Conservation (phyloP, 2,888 invertebrate species). For the Cepaea hortensis region DNA sequence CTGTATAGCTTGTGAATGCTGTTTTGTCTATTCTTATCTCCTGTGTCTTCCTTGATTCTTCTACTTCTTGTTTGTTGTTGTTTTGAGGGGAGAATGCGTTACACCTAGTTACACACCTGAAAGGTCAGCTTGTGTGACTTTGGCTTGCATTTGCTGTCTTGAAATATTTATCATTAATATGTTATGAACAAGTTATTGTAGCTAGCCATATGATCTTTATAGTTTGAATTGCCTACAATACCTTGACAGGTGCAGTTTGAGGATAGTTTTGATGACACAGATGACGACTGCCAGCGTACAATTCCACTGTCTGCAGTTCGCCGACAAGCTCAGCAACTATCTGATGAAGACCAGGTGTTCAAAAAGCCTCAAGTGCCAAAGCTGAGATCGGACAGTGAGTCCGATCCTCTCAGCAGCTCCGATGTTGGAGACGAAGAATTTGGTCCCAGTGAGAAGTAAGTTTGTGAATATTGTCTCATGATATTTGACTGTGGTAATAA, state of each 20-base stretch:
- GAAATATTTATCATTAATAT: no score
- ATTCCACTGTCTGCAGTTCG: slow-evolving; percentile 24
- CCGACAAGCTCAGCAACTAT: background rate
- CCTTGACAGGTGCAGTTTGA: slow-evolving; percentile 56
- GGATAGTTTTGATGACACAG: slow-evolving; percentile 63
- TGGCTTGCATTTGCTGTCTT: no score
- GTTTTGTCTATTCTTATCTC: no score
- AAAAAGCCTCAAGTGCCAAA: slow-evolving; percentile 38
- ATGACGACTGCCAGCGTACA: slow-evolving; percentile 52
- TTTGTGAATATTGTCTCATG: background rate
- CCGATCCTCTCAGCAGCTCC: slow-evolving; percentile 25
- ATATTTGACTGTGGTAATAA: background rate
- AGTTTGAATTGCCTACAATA: no score
- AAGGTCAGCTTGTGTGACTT: no score
- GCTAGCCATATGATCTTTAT: no score
- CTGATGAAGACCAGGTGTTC: background rate
- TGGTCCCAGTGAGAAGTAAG: slow-evolving; percentile 26
- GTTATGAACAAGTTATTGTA: no score
- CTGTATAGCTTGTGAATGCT: no score
- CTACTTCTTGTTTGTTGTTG: no score
- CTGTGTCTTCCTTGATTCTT: no score
- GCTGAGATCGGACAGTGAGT: slow-evolving; percentile 20
- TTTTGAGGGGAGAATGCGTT: no score
- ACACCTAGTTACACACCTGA: no score
- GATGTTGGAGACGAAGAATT: slow-evolving; percentile 41